Base-by-base conservation (phyloP, 2,797 vertebrate species). In the Tarsius wallacei region DNA sequence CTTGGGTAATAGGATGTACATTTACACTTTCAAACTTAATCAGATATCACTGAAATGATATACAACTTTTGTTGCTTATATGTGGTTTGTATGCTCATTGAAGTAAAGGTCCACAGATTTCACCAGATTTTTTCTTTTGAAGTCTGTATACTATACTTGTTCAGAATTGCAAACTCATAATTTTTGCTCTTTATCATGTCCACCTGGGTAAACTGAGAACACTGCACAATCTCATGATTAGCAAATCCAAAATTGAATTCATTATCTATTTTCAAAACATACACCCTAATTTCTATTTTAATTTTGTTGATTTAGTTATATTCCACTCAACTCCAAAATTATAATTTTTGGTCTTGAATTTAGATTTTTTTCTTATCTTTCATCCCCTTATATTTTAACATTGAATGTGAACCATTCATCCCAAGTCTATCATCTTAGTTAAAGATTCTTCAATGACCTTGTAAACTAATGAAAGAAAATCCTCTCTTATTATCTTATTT, bases 1-100 rank as follows among this genome's bases (percentile, higher is more conserved):
- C 3, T 71, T 70, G 7, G 13, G 7, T 92, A 63, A 82, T 33
- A 51, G 57, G 11, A 57, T 49, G 15, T 31, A 36, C 11, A 15
- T 73, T 26, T 19, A 36, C 33, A 26, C 90, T 93, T 93, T 78
- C 63, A 93, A 68, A 71, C 21, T 76, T 66, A 63, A n/a, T 90
- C 15, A 9, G 1, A 1, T 51, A 76, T 82, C 26, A 71, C 3
- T 81, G 7, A 15, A 76, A 93, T 71, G 22, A 33, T 36, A 64
- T 57, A 19, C 10, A 33, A 36, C 4, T 93, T 24, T 64, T 9
- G 5, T 1, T 66, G 11, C 71, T 31, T 64, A 78, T 51, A 12
- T 73, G 26, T 81, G 49, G 13, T 11, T 31, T 74, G 2, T 66
- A 53, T 36, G 22, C 31, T 59, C 51, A 33, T 11, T 76, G 17